phyloP scores from a whole-genome alignment of 2,113 vertebrate species.

The Bettongia penicillata region DNA sequence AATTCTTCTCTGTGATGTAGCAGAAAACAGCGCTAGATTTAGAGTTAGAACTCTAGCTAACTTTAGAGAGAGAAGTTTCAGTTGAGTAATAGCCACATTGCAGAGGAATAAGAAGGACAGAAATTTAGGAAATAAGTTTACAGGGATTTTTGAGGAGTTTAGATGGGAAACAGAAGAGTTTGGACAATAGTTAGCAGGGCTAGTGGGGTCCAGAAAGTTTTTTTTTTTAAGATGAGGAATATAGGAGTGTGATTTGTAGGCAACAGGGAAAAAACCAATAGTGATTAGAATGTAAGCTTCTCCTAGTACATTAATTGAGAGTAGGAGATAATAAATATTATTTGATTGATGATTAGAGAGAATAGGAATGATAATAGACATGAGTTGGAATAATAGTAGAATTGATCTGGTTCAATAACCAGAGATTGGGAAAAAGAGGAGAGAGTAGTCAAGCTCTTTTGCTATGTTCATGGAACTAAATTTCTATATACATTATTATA shows the following conservation, averaged over 20 bases:
- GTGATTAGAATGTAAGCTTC: not conserved
- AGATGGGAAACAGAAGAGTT: too few species aligned
- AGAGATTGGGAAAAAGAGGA: not conserved
- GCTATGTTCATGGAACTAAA: not conserved
- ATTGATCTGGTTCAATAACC: not conserved
- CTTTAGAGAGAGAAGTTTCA: too few species aligned
- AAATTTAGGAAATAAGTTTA: too few species aligned
- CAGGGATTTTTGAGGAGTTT: too few species aligned
- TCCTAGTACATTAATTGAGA: not conserved
- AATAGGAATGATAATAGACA: not conserved
- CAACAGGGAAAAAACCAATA: not conserved
- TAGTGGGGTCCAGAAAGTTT: not conserved
- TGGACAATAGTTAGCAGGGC: too few species aligned
- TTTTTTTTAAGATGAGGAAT: not conserved
- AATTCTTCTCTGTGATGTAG: too few species aligned
- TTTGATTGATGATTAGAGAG: not conserved
- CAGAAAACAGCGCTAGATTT: too few species aligned
- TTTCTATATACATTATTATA: not conserved
- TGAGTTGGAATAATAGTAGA: not conserved
- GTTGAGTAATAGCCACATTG: too few species aligned
- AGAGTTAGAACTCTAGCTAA: too few species aligned
- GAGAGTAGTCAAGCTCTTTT: not conserved
- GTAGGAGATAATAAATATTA: not conserved
- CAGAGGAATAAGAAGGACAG: too few species aligned
- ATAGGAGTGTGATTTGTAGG: not conserved